phyloP scores from a whole-genome alignment of 1,140 invertebrate species.

The Drosophila kepulauana region DNA sequence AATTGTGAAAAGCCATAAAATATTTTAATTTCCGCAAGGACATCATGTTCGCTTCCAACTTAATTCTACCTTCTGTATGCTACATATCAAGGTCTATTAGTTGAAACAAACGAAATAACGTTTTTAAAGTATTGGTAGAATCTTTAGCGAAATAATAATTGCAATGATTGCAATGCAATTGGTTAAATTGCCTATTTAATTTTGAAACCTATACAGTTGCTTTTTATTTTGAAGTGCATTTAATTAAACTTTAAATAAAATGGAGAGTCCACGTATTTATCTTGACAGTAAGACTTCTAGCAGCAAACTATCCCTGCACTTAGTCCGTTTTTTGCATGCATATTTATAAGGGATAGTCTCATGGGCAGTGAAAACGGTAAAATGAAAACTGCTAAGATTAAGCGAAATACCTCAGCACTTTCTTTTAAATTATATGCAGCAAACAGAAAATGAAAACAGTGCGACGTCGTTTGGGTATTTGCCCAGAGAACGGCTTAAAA shows the following conservation, averaged over 20 bases:
- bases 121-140: too few species aligned
- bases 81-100: too few species aligned
- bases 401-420: conserved; percentile 54
- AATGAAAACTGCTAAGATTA: conserved; percentile 64
- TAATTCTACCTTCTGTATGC: not conserved
- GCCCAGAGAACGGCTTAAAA: conserved; percentile 42
- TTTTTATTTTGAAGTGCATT: conserved; percentile 28
- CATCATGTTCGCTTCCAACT: conserved; percentile 35
- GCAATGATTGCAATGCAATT: too few species aligned
- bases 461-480: conserved; percentile 37
- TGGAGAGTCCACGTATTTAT: conserved; percentile 50
- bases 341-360: conserved; percentile 69
- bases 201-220: too few species aligned
- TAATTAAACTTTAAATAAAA: conserved; percentile 56
- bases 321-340: conserved; percentile 66
- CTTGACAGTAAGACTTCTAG: conserved; percentile 34
- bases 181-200: too few species aligned
- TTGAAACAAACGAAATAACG: too few species aligned
- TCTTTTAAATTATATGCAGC: conserved; percentile 62
- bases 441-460: conserved; percentile 44
- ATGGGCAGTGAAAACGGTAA: not conserved
- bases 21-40: conserved; percentile 75
- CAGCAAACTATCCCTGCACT: conserved; percentile 9
- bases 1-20: conserved; percentile 44
- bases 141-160: too few species aligned